These are phyloP conservation scores for Xestia c-nigrum DNA, from an alignment of 2,888 invertebrate species.

Conservation along the genomic window DNA sequence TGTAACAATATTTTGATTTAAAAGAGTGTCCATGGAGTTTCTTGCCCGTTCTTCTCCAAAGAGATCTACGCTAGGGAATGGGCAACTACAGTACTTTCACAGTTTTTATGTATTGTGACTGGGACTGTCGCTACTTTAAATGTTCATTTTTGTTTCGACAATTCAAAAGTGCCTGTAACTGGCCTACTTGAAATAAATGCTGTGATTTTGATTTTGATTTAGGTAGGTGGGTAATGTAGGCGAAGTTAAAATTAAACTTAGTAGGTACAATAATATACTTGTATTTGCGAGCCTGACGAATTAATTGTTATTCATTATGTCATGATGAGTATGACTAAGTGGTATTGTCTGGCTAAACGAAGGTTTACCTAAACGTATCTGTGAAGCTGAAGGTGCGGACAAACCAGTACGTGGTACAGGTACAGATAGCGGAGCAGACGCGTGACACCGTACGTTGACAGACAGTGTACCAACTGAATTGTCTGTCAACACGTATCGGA, in stretches of 20 bases:
- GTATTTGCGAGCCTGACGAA: neutral
- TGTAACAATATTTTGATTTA: no score
- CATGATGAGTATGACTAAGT: neutral
- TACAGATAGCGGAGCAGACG: neutral
- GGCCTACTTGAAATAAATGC: no score
- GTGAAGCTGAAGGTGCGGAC: neutral
- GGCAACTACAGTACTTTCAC: no score
- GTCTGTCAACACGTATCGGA: neutral
- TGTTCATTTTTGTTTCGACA: no score
- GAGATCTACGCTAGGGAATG: no score
- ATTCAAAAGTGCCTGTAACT: no score
- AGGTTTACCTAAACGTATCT: neutral
- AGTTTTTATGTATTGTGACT: no score
- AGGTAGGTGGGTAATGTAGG: neutral
- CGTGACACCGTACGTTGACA: neutral
- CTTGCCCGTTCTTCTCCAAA: no score
- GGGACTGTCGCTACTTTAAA: no score
- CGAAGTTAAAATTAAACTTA: neutral
- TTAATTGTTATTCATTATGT: neutral
- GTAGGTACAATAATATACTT: neutral
- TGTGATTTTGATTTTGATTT: no score
- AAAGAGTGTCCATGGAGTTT: no score
- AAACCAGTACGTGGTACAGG: neutral
- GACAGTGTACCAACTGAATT: neutral
- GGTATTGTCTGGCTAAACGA: neutral